Conservation (phyloP, 2,113 vertebrate species). For the Caretta caretta region DNA sequence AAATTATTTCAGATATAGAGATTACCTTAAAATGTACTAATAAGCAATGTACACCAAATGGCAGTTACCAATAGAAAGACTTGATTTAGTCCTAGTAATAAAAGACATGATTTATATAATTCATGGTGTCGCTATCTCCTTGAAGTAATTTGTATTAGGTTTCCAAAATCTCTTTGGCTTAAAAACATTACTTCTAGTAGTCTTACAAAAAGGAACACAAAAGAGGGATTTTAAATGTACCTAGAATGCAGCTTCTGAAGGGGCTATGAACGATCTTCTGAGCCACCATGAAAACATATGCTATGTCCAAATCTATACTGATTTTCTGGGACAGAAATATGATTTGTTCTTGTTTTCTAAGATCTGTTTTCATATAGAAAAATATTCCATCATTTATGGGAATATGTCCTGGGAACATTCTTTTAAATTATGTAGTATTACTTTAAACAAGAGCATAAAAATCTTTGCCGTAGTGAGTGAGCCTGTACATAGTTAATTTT, state of each 20-base stretch:
- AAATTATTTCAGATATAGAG: constrained; percentile 46
- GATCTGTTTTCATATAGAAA: background rate
- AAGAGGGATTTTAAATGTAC: background rate
- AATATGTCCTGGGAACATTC: background rate
- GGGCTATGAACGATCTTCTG: background rate
- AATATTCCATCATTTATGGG: background rate
- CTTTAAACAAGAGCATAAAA: background rate
- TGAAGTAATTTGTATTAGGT: background rate
- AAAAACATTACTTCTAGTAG: constrained; percentile 9
- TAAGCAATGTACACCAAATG: constrained; percentile 3
- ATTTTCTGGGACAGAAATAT: background rate
- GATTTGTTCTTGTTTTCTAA: background rate
- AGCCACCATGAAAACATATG: background rate
- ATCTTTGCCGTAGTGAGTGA: background rate
- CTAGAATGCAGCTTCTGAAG: constrained; percentile 15
- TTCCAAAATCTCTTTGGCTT: constrained; percentile 29
- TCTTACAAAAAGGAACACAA: background rate
- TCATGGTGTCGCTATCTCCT: constrained; percentile 7
- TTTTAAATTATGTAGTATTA: background rate
- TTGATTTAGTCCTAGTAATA: background rate
- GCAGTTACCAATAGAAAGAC: background rate
- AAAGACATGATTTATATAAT: background rate
- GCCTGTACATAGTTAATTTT: background rate
- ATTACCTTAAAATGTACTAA: background rate
- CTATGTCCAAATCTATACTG: background rate